Evolutionary conservation across 2,888 invertebrate species (phyloP).

Genomic region (Drosophila meridionalis): DNA sequence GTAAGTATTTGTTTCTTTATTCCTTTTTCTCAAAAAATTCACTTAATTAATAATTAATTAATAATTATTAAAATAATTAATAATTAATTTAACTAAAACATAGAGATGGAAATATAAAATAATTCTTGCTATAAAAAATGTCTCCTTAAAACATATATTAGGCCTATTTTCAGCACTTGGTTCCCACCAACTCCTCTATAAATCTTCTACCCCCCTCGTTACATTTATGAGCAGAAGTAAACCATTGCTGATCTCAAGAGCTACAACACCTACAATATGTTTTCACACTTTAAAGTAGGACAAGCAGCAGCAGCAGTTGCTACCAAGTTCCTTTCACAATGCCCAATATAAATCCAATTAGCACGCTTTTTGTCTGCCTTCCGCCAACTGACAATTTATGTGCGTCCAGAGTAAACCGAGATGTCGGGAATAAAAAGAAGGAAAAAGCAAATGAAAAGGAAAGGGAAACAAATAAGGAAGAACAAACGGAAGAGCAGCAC

Average conservation of each 20-base stretch:
- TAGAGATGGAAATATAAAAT: no score
- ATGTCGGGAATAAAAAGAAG: slow-evolving; percentile 1
- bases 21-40: no score
- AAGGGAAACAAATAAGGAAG: slow-evolving; percentile 40
- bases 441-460: neutral
- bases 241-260: neutral
- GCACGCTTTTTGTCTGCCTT: slow-evolving; percentile 74
- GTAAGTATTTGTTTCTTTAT: no score
- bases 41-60: no score
- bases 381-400: slow-evolving; percentile 43
- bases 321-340: slow-evolving; percentile 41
- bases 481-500: slow-evolving; percentile 49
- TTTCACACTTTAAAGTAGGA: slow-evolving; percentile 54
- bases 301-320: slow-evolving; percentile 27
- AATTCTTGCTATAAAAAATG: neutral
- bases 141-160: neutral
- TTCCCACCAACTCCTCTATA: slow-evolving; percentile 7
- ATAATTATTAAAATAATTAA: no score
- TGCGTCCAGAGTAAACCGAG: slow-evolving; percentile 4
- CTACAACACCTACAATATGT: slow-evolving; percentile 7
- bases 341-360: slow-evolving; percentile 78
- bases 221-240: neutral
- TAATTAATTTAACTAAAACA: no score
- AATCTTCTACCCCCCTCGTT: neutral
- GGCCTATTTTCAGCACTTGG: neutral